Percentiles rank a stretch among this genome's conserved stretches.
These are phyloP conservation scores for Xanthia icteritia DNA, from an alignment of 2,888 invertebrate species.

Conservation along the genomic window DNA sequence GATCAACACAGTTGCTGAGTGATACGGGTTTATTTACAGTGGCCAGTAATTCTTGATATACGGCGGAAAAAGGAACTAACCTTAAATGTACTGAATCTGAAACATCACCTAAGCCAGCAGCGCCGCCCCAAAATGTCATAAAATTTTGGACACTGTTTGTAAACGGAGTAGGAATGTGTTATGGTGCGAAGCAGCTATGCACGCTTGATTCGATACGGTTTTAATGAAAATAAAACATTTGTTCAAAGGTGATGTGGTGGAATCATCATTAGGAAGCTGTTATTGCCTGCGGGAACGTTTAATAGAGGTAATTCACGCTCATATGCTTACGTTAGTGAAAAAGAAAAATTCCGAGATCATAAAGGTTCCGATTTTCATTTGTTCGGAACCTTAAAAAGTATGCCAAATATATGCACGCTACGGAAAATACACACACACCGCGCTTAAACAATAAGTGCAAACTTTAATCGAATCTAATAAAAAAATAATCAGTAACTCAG, in stretches of 20 bases:
- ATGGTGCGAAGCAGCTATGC: conserved; percentile 64
- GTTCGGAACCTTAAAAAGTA: too few species aligned
- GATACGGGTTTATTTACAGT: conserved; percentile 73
- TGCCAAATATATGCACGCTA: background rate
- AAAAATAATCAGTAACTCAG: background rate
- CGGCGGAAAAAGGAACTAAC: conserved; percentile 18
- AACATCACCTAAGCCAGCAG: background rate
- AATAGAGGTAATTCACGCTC: background rate
- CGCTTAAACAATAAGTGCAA: background rate
- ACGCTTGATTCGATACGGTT: conserved; percentile 41
- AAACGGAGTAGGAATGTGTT: conserved; percentile 68
- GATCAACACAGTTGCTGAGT: conserved; percentile 70
- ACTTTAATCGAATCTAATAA: background rate
- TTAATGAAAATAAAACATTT: conserved; percentile 48
- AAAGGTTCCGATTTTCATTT: too few species aligned
- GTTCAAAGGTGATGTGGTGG: conserved; percentile 31
- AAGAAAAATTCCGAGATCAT: background rate
- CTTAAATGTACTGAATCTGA: conserved; percentile 9
- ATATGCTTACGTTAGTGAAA: background rate
- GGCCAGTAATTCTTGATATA: conserved; percentile 27
- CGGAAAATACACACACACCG: background rate
- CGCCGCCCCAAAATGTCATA: conserved; percentile 11
- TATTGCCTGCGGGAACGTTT: conserved; percentile 1
- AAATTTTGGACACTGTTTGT: conserved; percentile 48
- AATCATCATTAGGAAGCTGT: conserved; percentile 36